Evolutionary conservation across 2,113 vertebrate genomes (phyloP), one percentile per base, ranked within the genome.

Genomic region (Onychorhynchus coronatus): DNA sequence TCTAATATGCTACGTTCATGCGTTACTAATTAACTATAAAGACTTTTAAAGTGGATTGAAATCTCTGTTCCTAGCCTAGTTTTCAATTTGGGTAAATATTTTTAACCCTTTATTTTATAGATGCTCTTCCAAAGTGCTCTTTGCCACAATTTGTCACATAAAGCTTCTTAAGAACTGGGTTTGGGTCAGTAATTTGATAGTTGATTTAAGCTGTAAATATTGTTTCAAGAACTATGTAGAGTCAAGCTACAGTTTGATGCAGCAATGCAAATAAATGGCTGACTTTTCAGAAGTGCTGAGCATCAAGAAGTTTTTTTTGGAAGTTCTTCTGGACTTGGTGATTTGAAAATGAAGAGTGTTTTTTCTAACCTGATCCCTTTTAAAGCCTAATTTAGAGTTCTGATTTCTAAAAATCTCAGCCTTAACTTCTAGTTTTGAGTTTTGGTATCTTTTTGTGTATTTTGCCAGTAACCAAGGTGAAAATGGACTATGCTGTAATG

Each of bases 381-480:
- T 47, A 33, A 56, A 77, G 22, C 31, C 11, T 56, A 41, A 63
- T 4, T 50, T 41, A 27, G 14, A 21, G 16, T 71, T 83, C 11
- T 39, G 21, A n/a, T 68, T 92, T 75, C 53, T 56, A 37, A 83
- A 89, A 68, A 39, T 46, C 35, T 46, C 39, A 12, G 23, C 56
- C 41, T 41, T 41, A 20, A 41, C 58, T 81, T 87, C 9, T 49
- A 10, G 35, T 44, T 42, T 72, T 68, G 56, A 61, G 41, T 62
- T 72, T 41, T 18, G n/a, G 3, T 78, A 7, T 81, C 41, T 67
- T 55, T 37, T 28, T 71, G 24, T 86, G 14, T 65, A 5, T 93
- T 92, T 93, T 92, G 41, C 70, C 41, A 75, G 76, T 93, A 80
- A 90, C 73, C 59, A 59, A 58, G 82, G 56, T 71, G 83, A 81